Base-by-base conservation (phyloP, 2,797 vertebrate genomes). In the Hydrolagus colliei region DNA sequence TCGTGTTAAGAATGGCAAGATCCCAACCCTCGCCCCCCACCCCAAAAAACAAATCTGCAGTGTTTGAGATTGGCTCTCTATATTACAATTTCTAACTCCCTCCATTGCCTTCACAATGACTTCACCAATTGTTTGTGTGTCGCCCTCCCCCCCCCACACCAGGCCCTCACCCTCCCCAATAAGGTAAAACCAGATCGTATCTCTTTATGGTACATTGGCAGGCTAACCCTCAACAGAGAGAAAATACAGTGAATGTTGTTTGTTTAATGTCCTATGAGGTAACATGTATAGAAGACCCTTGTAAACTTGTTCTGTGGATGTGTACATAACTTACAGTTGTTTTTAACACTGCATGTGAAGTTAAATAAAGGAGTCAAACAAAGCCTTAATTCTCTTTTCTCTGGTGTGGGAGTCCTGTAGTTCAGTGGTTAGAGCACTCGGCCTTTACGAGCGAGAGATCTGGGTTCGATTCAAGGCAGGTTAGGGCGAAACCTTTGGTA, bases 331-430 rank as follows among this genome's bases (percentile, higher is more conserved):
- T 91, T 93, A 94, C 94, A 96, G 96, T 93, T 96, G 95, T 96
- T 96, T 98, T 98, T 98, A 98, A 98, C 97, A 98, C 95, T 90
- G 98, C 97, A 99, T 98, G 98, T 98, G 98, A 97, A 98, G 96
- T 96, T 95, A 94, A 99, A 98, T 99, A 98, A 99, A 99, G 95
- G 96, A 97, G 96, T 95, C 90, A 92, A 90, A 90, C 91, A 89
- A 91, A 84, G 41, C 94, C 91, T 84, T 67, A 62, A 84, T 84
- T 71, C 79, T 80, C 22, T 62, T 63, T 82, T 41, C 27, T 84
- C 62, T 20, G 18, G 41, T 52, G 41, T 52, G 41, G 2, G 3
- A 6, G 41, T 52, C 3, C 6, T 52, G 6, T 52, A 6, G 41
- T 1, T 27, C 27, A 27, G 27, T 27, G 27, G 27, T 27, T 27